Evolutionary conservation across 2,113 vertebrate genomes (phyloP), one percentile per base, ranked within the genome.

Genomic region (Strix uralensis): DNA sequence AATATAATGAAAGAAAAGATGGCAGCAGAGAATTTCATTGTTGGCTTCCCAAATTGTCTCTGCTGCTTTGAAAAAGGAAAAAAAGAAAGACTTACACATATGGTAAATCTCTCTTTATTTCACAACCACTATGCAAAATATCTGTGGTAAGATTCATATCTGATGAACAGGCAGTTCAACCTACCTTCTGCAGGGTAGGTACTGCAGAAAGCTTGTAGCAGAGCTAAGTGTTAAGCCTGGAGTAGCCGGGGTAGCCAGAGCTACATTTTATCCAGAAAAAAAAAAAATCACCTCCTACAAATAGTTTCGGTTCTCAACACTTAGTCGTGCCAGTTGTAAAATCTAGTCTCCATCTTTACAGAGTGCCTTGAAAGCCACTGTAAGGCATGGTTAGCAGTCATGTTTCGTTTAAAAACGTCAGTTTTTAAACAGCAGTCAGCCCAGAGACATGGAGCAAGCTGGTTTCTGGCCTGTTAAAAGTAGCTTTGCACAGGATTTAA

Each of bases 31-130:
- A 82, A 65, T n/a, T 62, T 78, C 9, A 54, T 12, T 27, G 38
- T 22, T 93, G 51, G 47, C 23, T 92, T 78, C 42, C 52, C 42
- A 69, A 81, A 71, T 32, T 22, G 32, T 16, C 74, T 30, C 27
- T 62, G 47, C 25, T 63, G 44, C n/a, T 81, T 85, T 22, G 16
- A n/a, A 62, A 83, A 90, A 73, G 13, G 18, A 8, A 69, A 29
- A 9, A 58, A 61, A n/a, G 7, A 20, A 21, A 71, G 32, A n/a
- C 8, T 40, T 30, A 1, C 0, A 51, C 0, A 1, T 30, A 20
- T 58, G 13, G 11, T 12, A 26, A 79, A 26, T 7, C 29, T 21
- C 19, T 34, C 27, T 57, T 57, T 51, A 26, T 62, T 54, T 67
- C 81, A 51, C 5, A 21, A 13, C 5, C 40, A 5, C n/a, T 46